Conservation (phyloP, 2,113 vertebrate genomes). For the Balaeniceps rex region DNA sequence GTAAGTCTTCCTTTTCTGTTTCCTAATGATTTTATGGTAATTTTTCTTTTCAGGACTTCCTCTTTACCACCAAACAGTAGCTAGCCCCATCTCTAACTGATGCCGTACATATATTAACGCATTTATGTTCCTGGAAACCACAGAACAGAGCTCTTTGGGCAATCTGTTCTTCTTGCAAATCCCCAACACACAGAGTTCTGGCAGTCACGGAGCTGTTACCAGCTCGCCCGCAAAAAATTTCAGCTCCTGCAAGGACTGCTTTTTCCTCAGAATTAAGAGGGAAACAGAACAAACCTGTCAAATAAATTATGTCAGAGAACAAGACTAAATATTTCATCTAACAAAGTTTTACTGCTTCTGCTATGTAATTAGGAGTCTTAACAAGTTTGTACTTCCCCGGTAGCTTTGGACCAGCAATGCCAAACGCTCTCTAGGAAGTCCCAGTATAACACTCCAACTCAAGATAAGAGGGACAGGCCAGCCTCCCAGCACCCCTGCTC, state of each 20-base stretch:
- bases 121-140: neutral
- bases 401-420: neutral
- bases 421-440: neutral
- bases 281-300: neutral
- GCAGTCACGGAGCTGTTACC: neutral
- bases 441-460: neutral
- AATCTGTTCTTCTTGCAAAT: neutral
- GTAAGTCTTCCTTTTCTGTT: neutral
- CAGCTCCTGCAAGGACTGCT: neutral
- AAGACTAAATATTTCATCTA: neutral
- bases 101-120: neutral
- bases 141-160: neutral
- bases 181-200: neutral
- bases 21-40: neutral
- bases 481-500: neutral
- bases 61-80: neutral
- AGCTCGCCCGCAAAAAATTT: neutral
- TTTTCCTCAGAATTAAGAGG: neutral
- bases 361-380: neutral
- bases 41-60: neutral
- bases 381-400: neutral
- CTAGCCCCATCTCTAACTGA: neutral
- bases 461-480: neutral
- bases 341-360: neutral
- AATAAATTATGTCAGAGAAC: neutral